Evolutionary conservation across 2,888 invertebrate species (phyloP), one percentile per base, ranked within the genome.

Genomic region (Cybosia mesomella): DNA sequence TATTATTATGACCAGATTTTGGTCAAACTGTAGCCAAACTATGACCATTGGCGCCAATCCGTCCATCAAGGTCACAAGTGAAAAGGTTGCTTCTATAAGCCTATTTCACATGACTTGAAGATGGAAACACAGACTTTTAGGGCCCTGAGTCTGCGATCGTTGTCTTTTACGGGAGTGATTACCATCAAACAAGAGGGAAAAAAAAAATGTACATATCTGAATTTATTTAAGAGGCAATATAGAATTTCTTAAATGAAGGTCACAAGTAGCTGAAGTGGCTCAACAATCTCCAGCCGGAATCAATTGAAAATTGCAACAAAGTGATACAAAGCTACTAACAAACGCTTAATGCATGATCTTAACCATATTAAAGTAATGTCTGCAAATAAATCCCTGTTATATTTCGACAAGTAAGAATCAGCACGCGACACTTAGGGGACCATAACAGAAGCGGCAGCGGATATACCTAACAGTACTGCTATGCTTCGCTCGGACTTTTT

Each of bases 391-490:
- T 89, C 88, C 82, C 83, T 79, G 86, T 89, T 88, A 85, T 77
- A 83, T 86, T 89, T 88, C 80, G 88, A 87, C 87, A 82, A 75
- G 76, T 74, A 83, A 80, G 86, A 88, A 87, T 85, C 86, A 88
- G 88, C 89, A 88, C 89, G 89, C 86, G 89, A 85, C 84, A 83
- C 69, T 76, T 74, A 28, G 24, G 58, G 77, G 75, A 59, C 61
- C 67, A 73, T 72, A 65, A 67, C 60, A 66, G 15, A 69, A 70
- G 81, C 55, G 58, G 28, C 22, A 54, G 62, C 62, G 62, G 15
- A 15, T 32, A 49, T n/a, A n/a, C n/a, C n/a, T n/a, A 28, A 49
- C 2, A 54, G 2, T 54, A 22, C n/a, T 3, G 11, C 11, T 3
- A 11, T 55, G 13, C 10, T 11, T 7, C 1, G 22, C 8, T 11